These are phyloP conservation scores for Vulpes ferrilata DNA, from an alignment of 2,113 vertebrate species.

Conservation along the genomic window DNA sequence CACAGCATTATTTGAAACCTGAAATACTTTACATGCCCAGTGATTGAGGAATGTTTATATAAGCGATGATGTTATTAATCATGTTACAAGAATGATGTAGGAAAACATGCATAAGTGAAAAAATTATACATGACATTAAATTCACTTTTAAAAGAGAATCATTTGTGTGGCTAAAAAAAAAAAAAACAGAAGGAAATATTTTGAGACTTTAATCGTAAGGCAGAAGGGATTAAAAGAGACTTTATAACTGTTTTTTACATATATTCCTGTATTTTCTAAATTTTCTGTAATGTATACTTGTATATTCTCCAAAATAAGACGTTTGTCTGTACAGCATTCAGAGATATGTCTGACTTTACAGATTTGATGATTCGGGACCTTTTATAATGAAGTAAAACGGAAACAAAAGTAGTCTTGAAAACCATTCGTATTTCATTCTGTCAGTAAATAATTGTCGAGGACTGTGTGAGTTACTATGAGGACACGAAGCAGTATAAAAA, in stretches of 20 bases:
- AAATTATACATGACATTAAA: neutral
- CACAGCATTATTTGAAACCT: neutral
- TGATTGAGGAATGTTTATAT: neutral
- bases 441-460: neutral
- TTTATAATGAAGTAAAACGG: constrained; percentile 13
- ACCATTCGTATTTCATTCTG: neutral
- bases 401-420: constrained; percentile 38
- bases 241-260: neutral
- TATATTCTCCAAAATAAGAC: neutral
- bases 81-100: neutral
- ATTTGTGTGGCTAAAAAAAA: constrained; percentile 12
- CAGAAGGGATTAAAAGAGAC: neutral
- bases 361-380: neutral
- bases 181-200: neutral
- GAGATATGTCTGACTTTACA: neutral
- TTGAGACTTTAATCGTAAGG: constrained; percentile 11
- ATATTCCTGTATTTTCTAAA: neutral
- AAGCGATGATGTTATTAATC: neutral
- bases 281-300: neutral
- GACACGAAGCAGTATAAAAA: neutral
- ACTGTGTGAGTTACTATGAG: neutral
- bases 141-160: constrained; percentile 30
- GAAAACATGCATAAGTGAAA: constrained; percentile 18
- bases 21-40: neutral
- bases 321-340: neutral